A percentile compares a stretch with the other conserved stretches of the same genome.
Evolutionary conservation across 2,113 vertebrate genomes (phyloP).

Genomic region (Platysternon megacephalum): DNA sequence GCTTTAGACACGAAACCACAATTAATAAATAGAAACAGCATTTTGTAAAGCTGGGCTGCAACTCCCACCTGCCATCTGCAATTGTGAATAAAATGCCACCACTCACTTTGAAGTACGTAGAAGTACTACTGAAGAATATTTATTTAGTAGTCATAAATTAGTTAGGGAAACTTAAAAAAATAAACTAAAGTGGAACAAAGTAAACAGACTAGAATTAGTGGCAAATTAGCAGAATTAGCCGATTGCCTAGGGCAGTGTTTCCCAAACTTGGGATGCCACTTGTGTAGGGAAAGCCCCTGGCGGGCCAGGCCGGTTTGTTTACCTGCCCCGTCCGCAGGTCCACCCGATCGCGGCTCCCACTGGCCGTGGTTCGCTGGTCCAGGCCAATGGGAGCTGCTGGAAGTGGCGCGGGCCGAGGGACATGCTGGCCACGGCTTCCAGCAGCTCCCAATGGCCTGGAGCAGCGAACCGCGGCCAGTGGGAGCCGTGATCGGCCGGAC

Average conservation of each 20-base stretch:
- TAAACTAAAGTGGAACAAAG: conserved; percentile 5
- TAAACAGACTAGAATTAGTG: conserved; percentile 20
- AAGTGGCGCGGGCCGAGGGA: too few species aligned
- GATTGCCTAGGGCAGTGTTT: conserved; percentile 16
- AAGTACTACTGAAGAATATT: conserved; percentile 32
- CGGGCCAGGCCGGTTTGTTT: too few species aligned
- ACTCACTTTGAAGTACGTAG: neutral
- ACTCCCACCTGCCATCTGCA: neutral
- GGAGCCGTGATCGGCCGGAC: too few species aligned
- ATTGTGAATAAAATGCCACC: conserved; percentile 4
- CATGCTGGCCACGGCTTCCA: too few species aligned
- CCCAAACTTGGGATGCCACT: too few species aligned
- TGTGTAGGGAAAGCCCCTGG: too few species aligned
- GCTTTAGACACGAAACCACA: conserved; percentile 2
- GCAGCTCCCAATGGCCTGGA: too few species aligned
- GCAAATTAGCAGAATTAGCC: neutral
- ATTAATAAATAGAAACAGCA: conserved; percentile 11
- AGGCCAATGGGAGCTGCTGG: too few species aligned
- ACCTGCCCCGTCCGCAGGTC: too few species aligned
- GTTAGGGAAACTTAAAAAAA: neutral
- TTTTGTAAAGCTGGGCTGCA: neutral
- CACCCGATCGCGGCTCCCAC: too few species aligned
- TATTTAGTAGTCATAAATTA: conserved; percentile 44
- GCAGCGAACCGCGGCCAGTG: too few species aligned
- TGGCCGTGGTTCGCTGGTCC: too few species aligned